Percentiles rank a stretch among this genome's conserved stretches.
Evolutionary conservation across 2,888 invertebrate genomes (phyloP).

Genomic region (Pristionchus entomophagus): DNA sequence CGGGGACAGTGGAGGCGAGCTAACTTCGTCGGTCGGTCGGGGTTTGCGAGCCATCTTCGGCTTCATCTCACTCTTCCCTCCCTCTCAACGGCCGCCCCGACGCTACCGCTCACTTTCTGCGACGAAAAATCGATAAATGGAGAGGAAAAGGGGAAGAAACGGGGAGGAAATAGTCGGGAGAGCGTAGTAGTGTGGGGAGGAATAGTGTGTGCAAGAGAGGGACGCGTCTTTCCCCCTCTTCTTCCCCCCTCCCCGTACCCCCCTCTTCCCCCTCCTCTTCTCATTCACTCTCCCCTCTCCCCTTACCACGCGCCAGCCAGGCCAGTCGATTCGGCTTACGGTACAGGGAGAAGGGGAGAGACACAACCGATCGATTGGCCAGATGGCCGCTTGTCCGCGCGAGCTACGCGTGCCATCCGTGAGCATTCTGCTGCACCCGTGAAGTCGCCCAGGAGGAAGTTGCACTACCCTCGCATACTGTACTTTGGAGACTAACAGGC

Average conservation of each 20-base stretch:
- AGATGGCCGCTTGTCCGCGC: not conserved
- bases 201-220: slow-evolving; percentile 29
- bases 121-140: slow-evolving; percentile 1
- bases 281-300: slow-evolving; percentile 30
- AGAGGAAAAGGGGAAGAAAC: slow-evolving; percentile 17
- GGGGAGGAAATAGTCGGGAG: slow-evolving; percentile 34
- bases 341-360: slow-evolving; percentile 33
- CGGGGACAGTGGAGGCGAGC: slow-evolving; percentile 37
- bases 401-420: not conserved
- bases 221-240: slow-evolving; percentile 31
- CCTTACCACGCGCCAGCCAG: slow-evolving; percentile 25
- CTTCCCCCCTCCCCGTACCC: slow-evolving; percentile 15
- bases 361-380: not conserved
- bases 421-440: not conserved
- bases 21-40: slow-evolving; percentile 31
- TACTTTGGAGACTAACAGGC: not conserved
- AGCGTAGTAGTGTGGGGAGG: slow-evolving; percentile 43
- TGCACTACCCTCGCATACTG: slow-evolving; percentile 22
- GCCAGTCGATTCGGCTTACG: slow-evolving; percentile 48
- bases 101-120: not conserved
- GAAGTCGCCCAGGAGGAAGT: not conserved
- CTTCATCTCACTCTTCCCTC: slow-evolving; percentile 6
- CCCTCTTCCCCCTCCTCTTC: slow-evolving; percentile 12
- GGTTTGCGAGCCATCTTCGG: slow-evolving; percentile 39
- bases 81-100: not conserved